Evolutionary conservation across 2,113 vertebrate species (phyloP), one percentile per base, ranked within the genome.

Genomic region (Cepphus grylle): DNA sequence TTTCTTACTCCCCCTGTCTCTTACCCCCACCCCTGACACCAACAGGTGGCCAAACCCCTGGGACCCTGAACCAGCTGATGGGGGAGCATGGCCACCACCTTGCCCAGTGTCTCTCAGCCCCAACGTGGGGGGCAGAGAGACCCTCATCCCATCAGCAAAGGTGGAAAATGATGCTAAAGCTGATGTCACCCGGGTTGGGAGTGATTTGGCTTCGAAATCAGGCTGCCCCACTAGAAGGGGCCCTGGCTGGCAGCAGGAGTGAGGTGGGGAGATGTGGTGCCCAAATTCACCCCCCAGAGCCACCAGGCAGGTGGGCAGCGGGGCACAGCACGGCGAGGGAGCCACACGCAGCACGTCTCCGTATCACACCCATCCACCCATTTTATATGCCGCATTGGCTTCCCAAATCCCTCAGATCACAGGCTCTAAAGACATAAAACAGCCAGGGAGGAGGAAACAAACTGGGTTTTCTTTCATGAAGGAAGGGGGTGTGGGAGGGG

Each of bases 101-200:
- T 72, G 42, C 42, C 38, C 15, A 32, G 43, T 2, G 34, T 19
- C 8, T 22, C 47, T 30, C 38, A n/a, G 32, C n/a, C 29, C 23
- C 2, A 3, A 34, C 1, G 3, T 0, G 0, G 40, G 21, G 21
- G 40, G 22, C 52, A 0, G 34, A 49, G 32, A 0, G 0, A 63
- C 30, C 67, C 62, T 27, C 43, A n/a, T 34, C 40, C 49, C 38
- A 18, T 14, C 63, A 56, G 49, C 67, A 38, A 77, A 73, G 66
- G 49, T 5, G 7, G 58, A 40, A 43, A 56, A 43, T 6, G 1
- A 15, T 26, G 45, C 27, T 70, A 29, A 53, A 47, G 45, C 20
- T 69, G 40, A 29, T 58, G 90, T 92, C 50, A 32, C 12, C 1
- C 0, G 0, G 1, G 15, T 30, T 27, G 13, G 61, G 62, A 86